These are phyloP conservation scores for Glyphotaelius pellucidus DNA, from an alignment of 2,888 invertebrate genomes.

Conservation along the genomic window DNA sequence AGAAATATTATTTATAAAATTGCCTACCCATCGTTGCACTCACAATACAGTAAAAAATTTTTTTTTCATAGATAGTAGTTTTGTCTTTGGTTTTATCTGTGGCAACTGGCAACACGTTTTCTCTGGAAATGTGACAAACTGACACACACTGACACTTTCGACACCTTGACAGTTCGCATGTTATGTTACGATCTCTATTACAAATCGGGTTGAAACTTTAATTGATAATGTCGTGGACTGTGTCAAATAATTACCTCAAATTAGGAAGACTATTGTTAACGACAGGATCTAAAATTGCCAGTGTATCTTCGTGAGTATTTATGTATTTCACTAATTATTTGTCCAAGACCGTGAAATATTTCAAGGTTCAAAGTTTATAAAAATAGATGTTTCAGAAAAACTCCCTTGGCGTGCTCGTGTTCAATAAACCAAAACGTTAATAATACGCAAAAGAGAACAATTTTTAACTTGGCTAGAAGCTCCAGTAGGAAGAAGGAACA, in stretches of 20 bases:
- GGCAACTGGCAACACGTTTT: neutral
- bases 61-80: neutral
- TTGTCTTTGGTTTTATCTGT: neutral
- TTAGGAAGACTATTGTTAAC: conserved; percentile 29
- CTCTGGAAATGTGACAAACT: conserved; percentile 2
- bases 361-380: conserved; percentile 52
- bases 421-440: neutral
- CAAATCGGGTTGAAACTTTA: neutral
- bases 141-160: neutral
- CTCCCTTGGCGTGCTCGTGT: conserved; percentile 45
- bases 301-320: conserved; percentile 23
- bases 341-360: conserved; percentile 41
- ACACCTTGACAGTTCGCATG: conserved; percentile 20
- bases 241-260: conserved; percentile 25
- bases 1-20: too few relatives aligned
- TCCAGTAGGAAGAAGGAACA: conserved; percentile 81
- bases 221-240: conserved; percentile 32
- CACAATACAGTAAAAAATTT: neutral
- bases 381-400: conserved; percentile 59
- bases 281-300: neutral
- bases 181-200: neutral
- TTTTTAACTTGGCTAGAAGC: conserved; percentile 72
- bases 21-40: too few relatives aligned
- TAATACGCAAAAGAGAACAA: conserved; percentile 70
- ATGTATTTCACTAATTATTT: conserved; percentile 18